phyloP scores from a whole-genome alignment of 2,113 vertebrate species.

The Gopherus flavomarginatus region DNA sequence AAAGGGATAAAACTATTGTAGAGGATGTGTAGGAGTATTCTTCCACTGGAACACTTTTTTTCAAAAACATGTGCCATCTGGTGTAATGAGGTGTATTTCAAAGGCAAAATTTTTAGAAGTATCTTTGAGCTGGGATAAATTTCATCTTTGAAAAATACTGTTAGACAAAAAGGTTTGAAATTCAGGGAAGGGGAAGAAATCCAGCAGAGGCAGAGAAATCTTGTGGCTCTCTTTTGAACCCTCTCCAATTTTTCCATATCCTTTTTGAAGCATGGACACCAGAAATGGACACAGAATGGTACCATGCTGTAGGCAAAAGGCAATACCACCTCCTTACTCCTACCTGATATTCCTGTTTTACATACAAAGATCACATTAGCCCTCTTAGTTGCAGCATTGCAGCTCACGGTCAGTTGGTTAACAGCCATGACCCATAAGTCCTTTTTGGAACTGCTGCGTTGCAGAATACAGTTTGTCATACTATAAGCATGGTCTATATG shows the following conservation, averaged over 20 bases:
- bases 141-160: neutral
- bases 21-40: constrained; percentile 62
- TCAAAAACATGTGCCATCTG: constrained; percentile 72
- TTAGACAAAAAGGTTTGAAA: constrained; percentile 23
- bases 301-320: constrained; percentile 12
- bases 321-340: neutral
- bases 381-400: neutral
- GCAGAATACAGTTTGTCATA: neutral
- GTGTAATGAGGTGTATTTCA: constrained; percentile 64
- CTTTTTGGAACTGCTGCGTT: neutral
- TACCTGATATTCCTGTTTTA: constrained; percentile 27
- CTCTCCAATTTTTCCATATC: neutral
- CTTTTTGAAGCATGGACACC: neutral
- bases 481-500: neutral
- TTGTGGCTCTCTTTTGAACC: neutral
- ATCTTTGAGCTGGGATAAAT: neutral
- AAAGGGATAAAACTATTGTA: constrained; percentile 59
- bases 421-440: neutral
- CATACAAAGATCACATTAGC: constrained; percentile 1
- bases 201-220: neutral
- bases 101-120: constrained; percentile 59
- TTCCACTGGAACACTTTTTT: constrained; percentile 62
- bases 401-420: neutral
- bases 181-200: neutral
- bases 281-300: neutral